These are phyloP conservation scores for Oedothorax gibbosus DNA, from an alignment of 1,140 invertebrate species.

Conservation along the genomic window DNA sequence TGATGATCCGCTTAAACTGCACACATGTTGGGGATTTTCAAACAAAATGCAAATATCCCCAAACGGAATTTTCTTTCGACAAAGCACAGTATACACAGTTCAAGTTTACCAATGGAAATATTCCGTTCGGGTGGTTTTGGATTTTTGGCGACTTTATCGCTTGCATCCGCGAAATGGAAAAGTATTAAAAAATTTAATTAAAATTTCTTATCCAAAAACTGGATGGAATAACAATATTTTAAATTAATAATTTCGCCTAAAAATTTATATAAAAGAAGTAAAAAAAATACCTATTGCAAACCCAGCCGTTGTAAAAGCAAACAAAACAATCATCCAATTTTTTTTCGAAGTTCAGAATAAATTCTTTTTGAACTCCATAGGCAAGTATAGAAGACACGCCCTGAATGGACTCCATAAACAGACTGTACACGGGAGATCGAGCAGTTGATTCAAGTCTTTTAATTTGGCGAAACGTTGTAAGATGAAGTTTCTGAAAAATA, in stretches of 20 bases:
- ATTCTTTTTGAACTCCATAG: constrained; percentile 65
- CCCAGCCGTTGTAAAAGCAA: not conserved
- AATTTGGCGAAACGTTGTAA: constrained; percentile 72
- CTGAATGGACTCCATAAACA: constrained; percentile 70
- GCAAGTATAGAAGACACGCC: constrained; percentile 68
- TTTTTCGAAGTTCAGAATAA: constrained; percentile 67
- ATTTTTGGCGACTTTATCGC: too few species aligned
- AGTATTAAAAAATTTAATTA: not conserved
- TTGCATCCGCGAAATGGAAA: too few species aligned
- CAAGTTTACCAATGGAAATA: too few species aligned
- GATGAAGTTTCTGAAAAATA: constrained; percentile 69
- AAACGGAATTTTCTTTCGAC: too few species aligned
- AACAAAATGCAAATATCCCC: too few species aligned
- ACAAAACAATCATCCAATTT: constrained; percentile 69
- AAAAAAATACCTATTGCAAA: constrained; percentile 7
- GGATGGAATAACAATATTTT: not conserved
- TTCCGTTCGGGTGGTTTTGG: too few species aligned
- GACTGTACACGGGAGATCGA: constrained; percentile 71
- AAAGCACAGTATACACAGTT: too few species aligned
- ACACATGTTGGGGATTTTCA: too few species aligned
- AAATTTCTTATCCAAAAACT: not conserved
- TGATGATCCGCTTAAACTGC: too few species aligned
- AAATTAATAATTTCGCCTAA: not conserved
- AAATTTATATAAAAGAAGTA: not conserved
- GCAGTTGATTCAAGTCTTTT: constrained; percentile 71